Conservation (phyloP, 2,797 vertebrate species). For the Glossophaga mutica region DNA sequence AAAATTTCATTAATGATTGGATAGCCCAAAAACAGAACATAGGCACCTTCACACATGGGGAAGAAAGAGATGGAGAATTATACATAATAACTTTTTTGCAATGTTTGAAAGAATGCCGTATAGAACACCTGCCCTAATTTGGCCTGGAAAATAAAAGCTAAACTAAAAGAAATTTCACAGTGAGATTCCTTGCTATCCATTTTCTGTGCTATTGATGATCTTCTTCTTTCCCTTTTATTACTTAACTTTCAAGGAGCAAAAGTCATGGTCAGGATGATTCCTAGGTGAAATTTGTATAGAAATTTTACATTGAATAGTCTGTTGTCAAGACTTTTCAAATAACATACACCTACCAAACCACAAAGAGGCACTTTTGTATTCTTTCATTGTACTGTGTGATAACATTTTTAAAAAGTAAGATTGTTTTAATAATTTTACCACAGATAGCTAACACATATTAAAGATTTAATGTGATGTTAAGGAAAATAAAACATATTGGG, state of each 20-base stretch:
- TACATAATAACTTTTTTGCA: not conserved
- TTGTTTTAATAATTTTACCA: not conserved
- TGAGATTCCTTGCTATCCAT: not conserved
- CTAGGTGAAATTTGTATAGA: not conserved
- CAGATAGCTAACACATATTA: not conserved
- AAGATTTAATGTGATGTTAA: not conserved
- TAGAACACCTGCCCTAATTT: not conserved
- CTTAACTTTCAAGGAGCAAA: not conserved
- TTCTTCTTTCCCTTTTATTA: not conserved
- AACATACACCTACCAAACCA: not conserved
- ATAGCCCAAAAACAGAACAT: not conserved
- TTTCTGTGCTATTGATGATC: not conserved
- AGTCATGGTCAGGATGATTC: not conserved
- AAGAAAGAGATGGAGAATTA: not conserved
- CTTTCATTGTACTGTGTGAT: not conserved
- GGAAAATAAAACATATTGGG: not conserved
- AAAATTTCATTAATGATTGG: not conserved
- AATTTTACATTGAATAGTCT: not conserved
- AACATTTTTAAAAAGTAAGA: not conserved
- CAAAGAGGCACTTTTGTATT: not conserved
- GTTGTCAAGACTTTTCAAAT: not conserved
- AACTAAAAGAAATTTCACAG: not conserved
- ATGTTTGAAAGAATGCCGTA: not conserved
- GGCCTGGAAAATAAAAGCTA: not conserved
- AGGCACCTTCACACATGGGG: rapidly evolving